A percentile compares a stretch with the other conserved stretches of the same genome.
phyloP scores from a whole-genome alignment of 1,140 invertebrate genomes.

The Colletes latitarsis region DNA sequence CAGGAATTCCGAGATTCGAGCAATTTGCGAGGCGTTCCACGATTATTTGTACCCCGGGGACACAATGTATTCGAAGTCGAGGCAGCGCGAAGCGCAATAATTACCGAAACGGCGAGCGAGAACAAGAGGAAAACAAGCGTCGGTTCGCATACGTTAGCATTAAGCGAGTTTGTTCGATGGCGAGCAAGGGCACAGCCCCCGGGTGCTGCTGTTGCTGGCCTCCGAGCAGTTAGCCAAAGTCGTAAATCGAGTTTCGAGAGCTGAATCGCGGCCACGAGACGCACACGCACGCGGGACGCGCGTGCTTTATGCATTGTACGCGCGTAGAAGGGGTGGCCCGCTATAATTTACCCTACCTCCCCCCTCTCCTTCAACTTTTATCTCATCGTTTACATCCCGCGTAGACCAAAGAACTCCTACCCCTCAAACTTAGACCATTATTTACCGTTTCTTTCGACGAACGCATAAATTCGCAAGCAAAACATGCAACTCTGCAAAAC shows the following conservation, averaged over 20 bases:
- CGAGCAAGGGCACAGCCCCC: slow-evolving; percentile 7
- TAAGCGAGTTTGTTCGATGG: slow-evolving; percentile 8
- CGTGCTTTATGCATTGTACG: slow-evolving; percentile 36
- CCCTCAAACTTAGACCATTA: slow-evolving; percentile 7
- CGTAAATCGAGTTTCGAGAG: slow-evolving; percentile 62
- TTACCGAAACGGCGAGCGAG: background rate
- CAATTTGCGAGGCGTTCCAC: background rate
- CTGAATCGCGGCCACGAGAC: slow-evolving; percentile 42
- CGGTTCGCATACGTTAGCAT: slow-evolving; percentile 20
- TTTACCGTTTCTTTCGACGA: slow-evolving; percentile 26
- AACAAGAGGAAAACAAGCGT: background rate
- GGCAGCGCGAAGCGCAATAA: slow-evolving; percentile 2
- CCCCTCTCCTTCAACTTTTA: slow-evolving; percentile 32
- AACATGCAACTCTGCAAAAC: no score
- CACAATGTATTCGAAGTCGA: background rate
- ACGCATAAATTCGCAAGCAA: no score
- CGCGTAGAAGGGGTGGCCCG: slow-evolving; percentile 52
- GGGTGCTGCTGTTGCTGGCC: slow-evolving; percentile 13
- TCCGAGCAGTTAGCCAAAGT: slow-evolving; percentile 45
- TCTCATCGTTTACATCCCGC: slow-evolving; percentile 5
- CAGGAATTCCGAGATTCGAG: background rate
- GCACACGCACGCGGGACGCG: slow-evolving; percentile 27
- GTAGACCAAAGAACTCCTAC: slow-evolving; percentile 29
- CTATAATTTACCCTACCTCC: slow-evolving; percentile 37
- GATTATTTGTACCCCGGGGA: slow-evolving; percentile 11